These are phyloP conservation scores for Cepaea hortensis DNA, from an alignment of 2,888 invertebrate species.

Conservation along the genomic window DNA sequence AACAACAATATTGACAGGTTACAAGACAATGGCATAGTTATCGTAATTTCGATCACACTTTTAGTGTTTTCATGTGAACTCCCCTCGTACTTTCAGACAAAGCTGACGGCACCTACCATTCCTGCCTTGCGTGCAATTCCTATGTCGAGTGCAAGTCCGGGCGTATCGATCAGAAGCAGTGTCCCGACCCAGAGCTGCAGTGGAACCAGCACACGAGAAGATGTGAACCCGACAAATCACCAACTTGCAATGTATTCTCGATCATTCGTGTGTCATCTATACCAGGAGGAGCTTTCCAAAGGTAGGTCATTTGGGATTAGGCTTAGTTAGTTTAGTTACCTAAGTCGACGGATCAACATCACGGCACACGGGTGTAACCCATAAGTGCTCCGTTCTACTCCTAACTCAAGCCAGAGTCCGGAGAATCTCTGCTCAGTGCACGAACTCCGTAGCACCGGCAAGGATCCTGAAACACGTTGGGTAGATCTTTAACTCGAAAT, in stretches of 20 bases:
- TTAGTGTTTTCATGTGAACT: not conserved
- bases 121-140: constrained; percentile 6
- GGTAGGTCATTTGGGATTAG: not conserved
- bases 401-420: no score
- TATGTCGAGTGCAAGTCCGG: not conserved
- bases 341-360: not conserved
- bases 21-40: no score
- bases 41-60: not conserved
- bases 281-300: not conserved
- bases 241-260: constrained; percentile 1
- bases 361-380: not conserved
- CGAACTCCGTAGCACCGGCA: no score
- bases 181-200: not conserved
- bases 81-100: not conserved
- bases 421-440: no score
- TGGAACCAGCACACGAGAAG: constrained; percentile 24
- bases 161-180: not conserved
- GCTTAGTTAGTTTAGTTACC: not conserved
- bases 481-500: no score
- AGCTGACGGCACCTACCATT: constrained; percentile 5
- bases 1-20: no score
- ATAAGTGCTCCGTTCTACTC: not conserved
- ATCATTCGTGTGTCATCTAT: not conserved
- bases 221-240: constrained; percentile 20
- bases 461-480: no score